Evolutionary conservation across 2,797 vertebrate species (phyloP).

Genomic region (Pachyuromys duprasi): DNA sequence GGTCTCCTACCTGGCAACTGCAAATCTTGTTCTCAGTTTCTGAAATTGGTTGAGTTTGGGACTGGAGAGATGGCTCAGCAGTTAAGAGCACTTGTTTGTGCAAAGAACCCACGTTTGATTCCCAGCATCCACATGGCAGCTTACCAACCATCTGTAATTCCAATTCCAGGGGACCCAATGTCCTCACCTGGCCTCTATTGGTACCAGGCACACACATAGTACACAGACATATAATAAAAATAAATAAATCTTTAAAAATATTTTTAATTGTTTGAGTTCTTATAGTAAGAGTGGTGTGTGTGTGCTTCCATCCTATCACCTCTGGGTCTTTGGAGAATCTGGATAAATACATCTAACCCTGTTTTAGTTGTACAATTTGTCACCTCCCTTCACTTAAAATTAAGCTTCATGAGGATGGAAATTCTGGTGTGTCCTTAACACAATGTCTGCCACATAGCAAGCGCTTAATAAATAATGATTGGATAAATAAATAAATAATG

Average conservation of each 20-base stretch:
- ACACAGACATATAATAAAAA: background rate
- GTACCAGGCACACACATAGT: background rate
- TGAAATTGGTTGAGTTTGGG: background rate
- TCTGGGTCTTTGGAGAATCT: slow-evolving; percentile 18
- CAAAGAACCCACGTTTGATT: no score
- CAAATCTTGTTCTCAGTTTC: no score
- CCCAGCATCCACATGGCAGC: background rate
- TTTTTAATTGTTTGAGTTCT: background rate
- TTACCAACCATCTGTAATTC: background rate
- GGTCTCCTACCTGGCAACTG: no score
- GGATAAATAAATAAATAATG: background rate
- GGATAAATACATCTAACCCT: background rate
- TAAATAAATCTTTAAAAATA: background rate
- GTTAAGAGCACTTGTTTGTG: background rate
- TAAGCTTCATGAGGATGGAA: background rate
- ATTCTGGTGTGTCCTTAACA: slow-evolving; percentile 16
- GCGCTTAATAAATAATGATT: no score
- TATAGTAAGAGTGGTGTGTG: background rate
- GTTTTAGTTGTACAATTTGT: background rate
- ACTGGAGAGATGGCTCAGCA: background rate
- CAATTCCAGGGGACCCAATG: background rate
- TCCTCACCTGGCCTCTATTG: background rate
- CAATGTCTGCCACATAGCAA: no score
- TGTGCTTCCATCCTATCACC: background rate
- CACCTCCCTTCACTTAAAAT: background rate